Base-by-base conservation (phyloP, 2,888 invertebrate species). In the Dicranocentrus wangi region DNA sequence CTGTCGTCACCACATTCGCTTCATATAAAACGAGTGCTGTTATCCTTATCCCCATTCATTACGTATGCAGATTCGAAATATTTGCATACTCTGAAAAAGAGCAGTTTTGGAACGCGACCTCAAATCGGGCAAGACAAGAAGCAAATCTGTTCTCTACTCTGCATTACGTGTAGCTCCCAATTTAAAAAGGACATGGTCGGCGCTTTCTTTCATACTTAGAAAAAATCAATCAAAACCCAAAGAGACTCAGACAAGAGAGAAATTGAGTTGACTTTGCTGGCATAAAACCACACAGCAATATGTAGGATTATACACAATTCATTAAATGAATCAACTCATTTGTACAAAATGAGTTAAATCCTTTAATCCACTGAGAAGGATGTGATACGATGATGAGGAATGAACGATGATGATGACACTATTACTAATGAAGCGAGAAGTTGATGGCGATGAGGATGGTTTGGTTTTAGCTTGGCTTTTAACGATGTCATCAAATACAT, bases 391-490 rank as follows among this genome's bases (percentile, higher is more conserved):
- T 32, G 32, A 32, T 32, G 32, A 32, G 3, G 32, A 39, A 13
- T 39, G 39, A 39, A 47, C 15, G 47, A 8, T 63, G 63, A 39
- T 19, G 63, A 39, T 61, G 61, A 32, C 39, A 19, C 39, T 32
- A 27, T 27, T 60, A 27, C 61, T 61, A 61, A 39, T 61, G 61
- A 61, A 21, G 61, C 61, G 60, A 61, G n/a, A 19, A 32, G 19
- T 55, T 39, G 39, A 32, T 61, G 61, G 25, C 27, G 58, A 58
- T 58, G 15, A 10, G 15, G 47, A 7, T 10, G 47, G 15, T 10
- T 10, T 10, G n/a, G 32, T 13, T 55, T 51, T 8, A 51, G 51
- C 51, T 51, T n/a, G 7, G 21, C 58, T 58, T 21, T 21, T 3
- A 58, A 23, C 23, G n/a, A 58, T n/a, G 10, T 58, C n/a, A 58